phyloP scores from a whole-genome alignment of 2,113 vertebrate genomes.

The Clarias gariepinus region DNA sequence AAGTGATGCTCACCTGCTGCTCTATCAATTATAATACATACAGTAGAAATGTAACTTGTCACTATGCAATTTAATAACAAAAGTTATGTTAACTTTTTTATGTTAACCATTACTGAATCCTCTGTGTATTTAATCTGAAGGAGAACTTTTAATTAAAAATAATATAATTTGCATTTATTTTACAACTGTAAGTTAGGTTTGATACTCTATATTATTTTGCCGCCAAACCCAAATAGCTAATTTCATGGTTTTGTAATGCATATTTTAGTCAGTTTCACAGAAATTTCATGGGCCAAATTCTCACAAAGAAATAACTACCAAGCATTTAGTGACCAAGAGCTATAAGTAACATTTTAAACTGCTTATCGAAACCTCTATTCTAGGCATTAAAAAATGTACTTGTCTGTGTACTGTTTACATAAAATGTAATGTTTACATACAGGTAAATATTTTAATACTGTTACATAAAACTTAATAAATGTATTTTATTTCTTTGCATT shows the following conservation, averaged over 20 bases:
- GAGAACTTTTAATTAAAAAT: background rate
- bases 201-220: background rate
- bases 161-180: background rate
- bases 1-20: background rate
- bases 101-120: background rate
- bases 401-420: background rate
- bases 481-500: background rate
- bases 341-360: background rate
- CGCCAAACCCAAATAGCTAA: background rate
- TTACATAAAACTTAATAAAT: background rate
- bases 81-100: conserved; percentile 1
- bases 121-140: background rate
- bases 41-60: conserved; percentile 8
- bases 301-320: background rate
- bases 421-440: no score
- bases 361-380: background rate
- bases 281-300: background rate
- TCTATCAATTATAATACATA: conserved; percentile 5
- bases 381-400: background rate
- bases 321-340: no score
- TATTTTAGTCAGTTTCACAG: background rate
- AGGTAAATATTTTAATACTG: background rate
- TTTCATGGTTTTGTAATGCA: background rate
- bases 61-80: conserved; percentile 9
- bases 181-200: background rate